Percentiles rank a stretch among this genome's conserved stretches.
phyloP scores from a whole-genome alignment of 2,888 invertebrate species.

The Melangyna quadrimaculata region DNA sequence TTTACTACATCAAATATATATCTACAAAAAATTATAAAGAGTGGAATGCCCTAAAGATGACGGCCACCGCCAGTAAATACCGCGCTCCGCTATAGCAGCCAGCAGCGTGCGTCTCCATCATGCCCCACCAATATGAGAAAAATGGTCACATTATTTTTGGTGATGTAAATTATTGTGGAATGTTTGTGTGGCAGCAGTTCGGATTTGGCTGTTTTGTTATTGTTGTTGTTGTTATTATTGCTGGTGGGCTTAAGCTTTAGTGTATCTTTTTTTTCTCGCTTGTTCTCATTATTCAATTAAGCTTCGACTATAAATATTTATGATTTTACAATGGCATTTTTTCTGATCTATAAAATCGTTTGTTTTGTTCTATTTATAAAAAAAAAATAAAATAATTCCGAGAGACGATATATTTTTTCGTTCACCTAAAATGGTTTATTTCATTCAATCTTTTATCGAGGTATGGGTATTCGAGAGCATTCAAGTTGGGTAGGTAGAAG shows the following conservation, averaged over 20 bases:
- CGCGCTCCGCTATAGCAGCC: neutral
- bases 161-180: constrained; percentile 59
- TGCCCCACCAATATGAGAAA: constrained; percentile 1
- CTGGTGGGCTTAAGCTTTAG: constrained; percentile 7
- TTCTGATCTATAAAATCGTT: constrained; percentile 1
- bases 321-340: constrained; percentile 44
- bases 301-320: constrained; percentile 59
- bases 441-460: neutral
- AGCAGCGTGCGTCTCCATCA: neutral
- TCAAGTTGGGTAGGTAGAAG: neutral
- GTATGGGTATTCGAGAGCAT: neutral
- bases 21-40: neutral
- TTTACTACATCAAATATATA: neutral
- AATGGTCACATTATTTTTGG: constrained; percentile 36
- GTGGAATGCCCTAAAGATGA: constrained; percentile 41
- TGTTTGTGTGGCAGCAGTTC: constrained; percentile 34
- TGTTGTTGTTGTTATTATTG: neutral
- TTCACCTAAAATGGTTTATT: constrained; percentile 7
- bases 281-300: constrained; percentile 43
- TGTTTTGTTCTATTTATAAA: constrained; percentile 39
- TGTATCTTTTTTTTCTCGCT: neutral
- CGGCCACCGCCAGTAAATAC: neutral
- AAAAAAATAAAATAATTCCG: neutral
- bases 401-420: neutral
- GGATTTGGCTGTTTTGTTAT: neutral